Evolutionary conservation across 2,113 vertebrate genomes (phyloP), one percentile per base, ranked within the genome.

Genomic region (Nothocercus julius): DNA sequence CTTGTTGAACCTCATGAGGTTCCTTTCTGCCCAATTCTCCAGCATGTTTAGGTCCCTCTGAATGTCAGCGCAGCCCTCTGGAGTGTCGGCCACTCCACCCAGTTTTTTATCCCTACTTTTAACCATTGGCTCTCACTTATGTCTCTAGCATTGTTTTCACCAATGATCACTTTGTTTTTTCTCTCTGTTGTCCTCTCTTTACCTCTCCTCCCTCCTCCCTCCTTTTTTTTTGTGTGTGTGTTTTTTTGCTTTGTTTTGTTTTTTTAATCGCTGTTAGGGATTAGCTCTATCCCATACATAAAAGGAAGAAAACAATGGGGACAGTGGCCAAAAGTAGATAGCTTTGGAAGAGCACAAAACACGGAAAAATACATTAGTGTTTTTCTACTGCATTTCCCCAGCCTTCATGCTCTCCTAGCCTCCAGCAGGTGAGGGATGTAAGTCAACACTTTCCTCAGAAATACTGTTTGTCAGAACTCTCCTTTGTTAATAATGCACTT

Each of bases 381-480:
- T 82, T 96, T 92, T 77, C 94, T 76, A 69, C 89, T 96, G 64
- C 9, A 5, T 34, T 89, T 92, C 90, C 74, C 81, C 89, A 87
- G 19, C 22, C 36, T 69, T 21, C 87, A 85, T 6, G 38, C 20
- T 87, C 81, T 84, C 74, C 74, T 89, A 87, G 81, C 92, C 92
- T 93, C 78, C 78, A 93, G 96, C 47, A 94, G 58, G 58, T 79
- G 75, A 93, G 75, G 59, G n/a, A 86, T 45, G 27, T 69, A 90
- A 81, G 62, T 83, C 93, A 94, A 73, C 30, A 45, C 16, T 84
- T 90, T 73, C 27, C 95, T 79, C 70, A 92, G 88, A 96, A 94
- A 67, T n/a, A 13, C 17, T 53, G 19, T 62, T 94, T 40, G 64
- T 64, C 90, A 94, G 66, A 96, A 86, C 24, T 69, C 67, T 73